Evolutionary conservation across 2,888 invertebrate species (phyloP).

Genomic region (Drosophila pseudotakahashii): DNA sequence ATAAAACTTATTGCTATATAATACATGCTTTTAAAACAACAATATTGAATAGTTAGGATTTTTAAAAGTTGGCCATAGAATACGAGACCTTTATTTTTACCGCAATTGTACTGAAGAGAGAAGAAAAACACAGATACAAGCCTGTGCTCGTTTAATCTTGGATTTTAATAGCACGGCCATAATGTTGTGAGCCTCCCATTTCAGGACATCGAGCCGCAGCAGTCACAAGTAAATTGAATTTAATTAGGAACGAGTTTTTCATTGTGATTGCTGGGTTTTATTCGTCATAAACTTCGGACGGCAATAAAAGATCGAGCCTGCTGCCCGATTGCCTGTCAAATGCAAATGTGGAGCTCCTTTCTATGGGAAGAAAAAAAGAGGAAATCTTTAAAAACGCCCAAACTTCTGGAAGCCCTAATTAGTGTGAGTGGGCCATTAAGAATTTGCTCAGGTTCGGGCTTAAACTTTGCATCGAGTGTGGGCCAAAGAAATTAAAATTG

Average conservation of each 20-base stretch:
- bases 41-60: no score
- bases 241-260: slow-evolving; percentile 68
- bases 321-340: slow-evolving; percentile 49
- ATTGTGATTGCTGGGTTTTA: slow-evolving; percentile 73
- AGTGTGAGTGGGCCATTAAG: slow-evolving; percentile 64
- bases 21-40: no score
- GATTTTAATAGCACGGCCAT: slow-evolving; percentile 75
- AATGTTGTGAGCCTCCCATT: slow-evolving; percentile 48
- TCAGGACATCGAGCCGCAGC: slow-evolving; percentile 47
- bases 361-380: background rate
- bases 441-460: slow-evolving; percentile 53
- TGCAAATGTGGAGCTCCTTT: slow-evolving; percentile 48
- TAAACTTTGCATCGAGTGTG: slow-evolving; percentile 58
- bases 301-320: slow-evolving; percentile 47
- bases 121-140: slow-evolving; percentile 27
- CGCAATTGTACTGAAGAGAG: background rate
- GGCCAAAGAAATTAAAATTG: slow-evolving; percentile 72
- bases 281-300: slow-evolving; percentile 66
- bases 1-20: no score
- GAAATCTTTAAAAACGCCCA: slow-evolving; percentile 23
- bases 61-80: background rate
- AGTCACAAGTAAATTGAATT: slow-evolving; percentile 75
- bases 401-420: slow-evolving; percentile 61
- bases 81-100: background rate
- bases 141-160: slow-evolving; percentile 72